phyloP scores from a whole-genome alignment of 1,140 invertebrate species.

The Melipona quadrifasciata region DNA sequence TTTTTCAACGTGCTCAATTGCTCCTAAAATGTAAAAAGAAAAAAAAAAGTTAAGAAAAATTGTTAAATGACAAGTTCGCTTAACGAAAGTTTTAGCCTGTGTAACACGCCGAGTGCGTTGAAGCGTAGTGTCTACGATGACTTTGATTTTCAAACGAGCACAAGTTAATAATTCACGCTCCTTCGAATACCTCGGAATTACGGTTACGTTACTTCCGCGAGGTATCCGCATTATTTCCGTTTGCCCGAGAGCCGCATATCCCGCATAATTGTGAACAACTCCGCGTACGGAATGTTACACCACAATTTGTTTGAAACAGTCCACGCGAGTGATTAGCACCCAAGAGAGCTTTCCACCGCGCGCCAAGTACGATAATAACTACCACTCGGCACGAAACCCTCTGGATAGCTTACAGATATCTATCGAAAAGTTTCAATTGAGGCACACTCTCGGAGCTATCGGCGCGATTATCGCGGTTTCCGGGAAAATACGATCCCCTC shows the following conservation, averaged over 20 bases:
- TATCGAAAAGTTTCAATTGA: conserved; percentile 77
- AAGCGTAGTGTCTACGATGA: neutral
- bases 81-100: no score
- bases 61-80: neutral
- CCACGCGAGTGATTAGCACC: conserved; percentile 70
- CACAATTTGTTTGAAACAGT: conserved; percentile 60
- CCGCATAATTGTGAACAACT: conserved; percentile 39
- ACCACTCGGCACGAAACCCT: conserved; percentile 75
- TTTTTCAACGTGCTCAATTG: conserved; percentile 82
- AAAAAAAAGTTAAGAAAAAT: neutral
- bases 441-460: conserved; percentile 71
- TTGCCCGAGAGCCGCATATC: conserved; percentile 42
- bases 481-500: conserved; percentile 45
- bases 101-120: neutral
- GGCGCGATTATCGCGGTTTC: conserved; percentile 58
- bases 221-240: conserved; percentile 43
- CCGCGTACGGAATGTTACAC: conserved; percentile 57
- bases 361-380: conserved; percentile 70
- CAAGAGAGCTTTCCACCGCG: conserved; percentile 66
- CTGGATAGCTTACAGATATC: conserved; percentile 70
- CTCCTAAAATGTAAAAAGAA: conserved; percentile 79
- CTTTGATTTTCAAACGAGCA: neutral
- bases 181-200: neutral
- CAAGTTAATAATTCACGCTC: neutral
- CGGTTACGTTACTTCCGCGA: conserved; percentile 9